Conservation (phyloP, 2,113 vertebrate species). For the Campylomormyrus numenius region DNA sequence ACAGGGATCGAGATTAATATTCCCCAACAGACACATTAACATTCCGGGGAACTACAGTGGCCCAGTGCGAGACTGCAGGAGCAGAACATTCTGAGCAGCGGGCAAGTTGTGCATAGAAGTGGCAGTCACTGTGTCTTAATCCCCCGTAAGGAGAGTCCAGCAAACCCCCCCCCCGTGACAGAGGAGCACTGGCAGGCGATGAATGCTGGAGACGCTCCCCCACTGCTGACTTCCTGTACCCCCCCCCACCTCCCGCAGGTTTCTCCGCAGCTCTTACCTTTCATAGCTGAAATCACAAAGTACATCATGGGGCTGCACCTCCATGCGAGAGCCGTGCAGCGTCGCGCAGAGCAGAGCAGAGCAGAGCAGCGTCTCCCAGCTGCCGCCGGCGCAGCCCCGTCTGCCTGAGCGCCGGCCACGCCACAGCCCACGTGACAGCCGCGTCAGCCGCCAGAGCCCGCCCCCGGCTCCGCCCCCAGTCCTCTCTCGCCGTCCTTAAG, state of each 20-base stretch:
- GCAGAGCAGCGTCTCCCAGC: constrained; percentile 39
- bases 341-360: constrained; percentile 46
- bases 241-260: background rate
- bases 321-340: constrained; percentile 36
- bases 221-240: constrained; percentile 7
- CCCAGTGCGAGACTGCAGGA: background rate
- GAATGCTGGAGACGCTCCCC: background rate
- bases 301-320: constrained; percentile 67
- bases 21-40: background rate
- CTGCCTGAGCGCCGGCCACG: constrained; percentile 62
- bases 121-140: background rate
- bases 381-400: constrained; percentile 34
- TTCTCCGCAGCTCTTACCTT: constrained; percentile 60
- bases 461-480: constrained; percentile 44
- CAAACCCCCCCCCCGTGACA: background rate
- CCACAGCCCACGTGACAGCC: constrained; percentile 72
- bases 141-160: background rate
- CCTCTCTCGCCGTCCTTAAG: constrained; percentile 4
- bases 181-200: background rate
- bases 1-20: background rate
- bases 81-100: background rate
- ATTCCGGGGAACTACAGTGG: background rate
- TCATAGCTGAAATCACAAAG: constrained; percentile 83
- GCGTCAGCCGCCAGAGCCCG: constrained; percentile 47
- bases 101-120: background rate